phyloP scores from a whole-genome alignment of 2,888 invertebrate genomes.

The Lithophane ornitopus region DNA sequence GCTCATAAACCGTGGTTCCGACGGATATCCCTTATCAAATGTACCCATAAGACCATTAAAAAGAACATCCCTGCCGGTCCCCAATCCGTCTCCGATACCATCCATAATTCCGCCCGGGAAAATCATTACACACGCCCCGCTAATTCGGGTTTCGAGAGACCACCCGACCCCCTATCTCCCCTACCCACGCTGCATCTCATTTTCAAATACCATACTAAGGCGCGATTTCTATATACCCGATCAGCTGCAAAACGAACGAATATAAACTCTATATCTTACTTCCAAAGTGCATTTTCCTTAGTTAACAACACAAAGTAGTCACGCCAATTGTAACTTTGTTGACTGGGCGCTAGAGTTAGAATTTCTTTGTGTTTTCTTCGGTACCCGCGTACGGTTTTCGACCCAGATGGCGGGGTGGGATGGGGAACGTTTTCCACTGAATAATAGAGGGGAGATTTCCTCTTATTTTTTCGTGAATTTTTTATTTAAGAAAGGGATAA shows the following conservation, averaged over 20 bases:
- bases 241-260: constrained; percentile 72
- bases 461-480: constrained; percentile 90
- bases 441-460: constrained; percentile 88
- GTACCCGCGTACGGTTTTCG: constrained; percentile 68
- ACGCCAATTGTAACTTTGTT: constrained; percentile 85
- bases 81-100: constrained; percentile 86
- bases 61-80: constrained; percentile 75
- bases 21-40: constrained; percentile 73
- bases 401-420: constrained; percentile 69
- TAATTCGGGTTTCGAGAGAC: constrained; percentile 89
- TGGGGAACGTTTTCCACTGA: constrained; percentile 81
- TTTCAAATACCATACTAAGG: constrained; percentile 88
- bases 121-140: constrained; percentile 90
- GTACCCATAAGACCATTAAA: constrained; percentile 74
- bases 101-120: constrained; percentile 89
- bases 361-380: constrained; percentile 82
- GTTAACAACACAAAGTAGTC: constrained; percentile 62
- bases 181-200: constrained; percentile 89
- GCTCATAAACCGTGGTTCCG: constrained; percentile 62
- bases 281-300: constrained; percentile 74
- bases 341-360: constrained; percentile 82
- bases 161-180: constrained; percentile 72
- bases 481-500: constrained; percentile 91
- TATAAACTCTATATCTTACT: constrained; percentile 76
- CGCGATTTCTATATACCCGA: constrained; percentile 79